Base-by-base conservation (phyloP, 2,888 invertebrate genomes). In the Lydus trimaculatus region DNA sequence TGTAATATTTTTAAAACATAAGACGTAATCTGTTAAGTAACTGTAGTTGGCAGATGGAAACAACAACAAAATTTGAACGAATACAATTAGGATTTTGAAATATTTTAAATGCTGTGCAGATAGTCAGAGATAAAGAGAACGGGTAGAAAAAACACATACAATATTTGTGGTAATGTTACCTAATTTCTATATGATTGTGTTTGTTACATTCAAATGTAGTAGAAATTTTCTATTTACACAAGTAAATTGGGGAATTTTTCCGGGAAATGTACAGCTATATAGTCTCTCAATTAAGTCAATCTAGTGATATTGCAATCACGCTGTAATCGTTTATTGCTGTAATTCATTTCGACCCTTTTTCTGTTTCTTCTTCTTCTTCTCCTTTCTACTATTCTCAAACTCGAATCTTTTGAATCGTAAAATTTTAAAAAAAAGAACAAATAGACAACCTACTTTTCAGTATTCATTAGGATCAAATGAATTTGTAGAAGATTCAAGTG, bases 1-100 rank as follows among this genome's bases (percentile, higher is more conserved):
- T 58, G 72, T 72, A 73, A 76, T 76, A 75, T 74, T 75, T 76
- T 73, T 71, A 66, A 73, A 67, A 64, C 72, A 71, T 67, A 25
- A 63, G 67, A 39, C 63, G 72, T 69, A 76, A 76, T 74, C 70
- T 70, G 72, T 73, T 74, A 73, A 74, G 70, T 72, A 71, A 67
- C 58, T 63, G 56, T 31, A 23, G 23, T 20, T 60, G 28, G 28
- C 61, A 56, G 61, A 59, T 60, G 39, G 48, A 48, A n/a, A 60
- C n/a, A 33, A 36, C 8, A 39, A 39, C 13, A 60, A n/a, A n/a
- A n/a, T n/a, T n/a, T n/a, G n/a, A n/a, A n/a, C n/a, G n/a, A n/a
- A 28, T 28, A 28, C 4, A 28, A 31, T 48, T 33, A 31, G 17
- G n/a, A 5, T 13, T 39, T 13, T 62, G 62, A 66, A 63, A 43